Conservation (phyloP, 53 echinoderm and acorn worm species). For the Astropecten irregularis region DNA sequence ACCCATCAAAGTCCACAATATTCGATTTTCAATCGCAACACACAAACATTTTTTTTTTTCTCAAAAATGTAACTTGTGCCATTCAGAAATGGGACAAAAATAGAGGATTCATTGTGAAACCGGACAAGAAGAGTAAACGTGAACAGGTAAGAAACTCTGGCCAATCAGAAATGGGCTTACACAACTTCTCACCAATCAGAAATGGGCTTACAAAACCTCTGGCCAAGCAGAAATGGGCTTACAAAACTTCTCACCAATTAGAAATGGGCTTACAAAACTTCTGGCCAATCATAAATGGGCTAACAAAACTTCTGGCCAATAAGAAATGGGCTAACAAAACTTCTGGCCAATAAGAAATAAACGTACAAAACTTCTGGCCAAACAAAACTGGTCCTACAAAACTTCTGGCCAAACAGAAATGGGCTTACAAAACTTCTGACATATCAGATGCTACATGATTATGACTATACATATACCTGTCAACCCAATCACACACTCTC, state of each 20-base stretch:
- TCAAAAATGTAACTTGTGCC: constrained; percentile 10
- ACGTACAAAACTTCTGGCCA: neutral
- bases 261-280: neutral
- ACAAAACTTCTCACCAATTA: neutral
- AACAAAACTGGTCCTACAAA: neutral
- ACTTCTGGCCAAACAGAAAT: neutral
- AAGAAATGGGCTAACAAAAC: neutral
- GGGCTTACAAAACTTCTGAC: neutral
- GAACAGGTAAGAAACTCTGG: constrained; percentile 13
- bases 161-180: constrained; percentile 14
- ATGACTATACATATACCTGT: no score
- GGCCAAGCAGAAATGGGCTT: constrained; percentile 10
- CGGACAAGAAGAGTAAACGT: constrained; percentile 3
- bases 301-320: neutral
- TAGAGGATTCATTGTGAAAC: constrained; percentile 14
- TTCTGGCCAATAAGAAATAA: constrained; percentile 1
- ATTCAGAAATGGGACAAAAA: constrained; percentile 21
- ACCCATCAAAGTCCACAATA: no score
- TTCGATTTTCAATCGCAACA: no score
- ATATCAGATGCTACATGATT: no score
- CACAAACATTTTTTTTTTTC: no score
- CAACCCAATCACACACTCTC: neutral
- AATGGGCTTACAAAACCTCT: neutral
- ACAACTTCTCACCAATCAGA: constrained; percentile 2
- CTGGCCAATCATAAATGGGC: neutral